Percentiles rank a stretch among this genome's conserved stretches.
phyloP scores from a whole-genome alignment of 2,113 vertebrate species.

The Anoplopoma fimbria region DNA sequence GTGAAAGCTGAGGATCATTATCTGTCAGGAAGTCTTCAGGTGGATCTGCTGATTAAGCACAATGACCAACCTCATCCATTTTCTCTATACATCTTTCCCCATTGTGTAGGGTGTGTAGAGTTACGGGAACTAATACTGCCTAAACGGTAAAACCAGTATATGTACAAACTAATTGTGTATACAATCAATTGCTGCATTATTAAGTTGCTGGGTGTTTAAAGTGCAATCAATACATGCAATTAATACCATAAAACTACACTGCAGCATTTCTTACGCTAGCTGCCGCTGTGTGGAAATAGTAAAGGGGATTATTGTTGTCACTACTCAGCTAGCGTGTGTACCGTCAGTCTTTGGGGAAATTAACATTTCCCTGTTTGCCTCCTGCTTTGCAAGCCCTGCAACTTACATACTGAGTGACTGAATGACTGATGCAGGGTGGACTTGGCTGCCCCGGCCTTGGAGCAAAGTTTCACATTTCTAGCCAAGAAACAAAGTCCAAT shows the following conservation, averaged over 20 bases:
- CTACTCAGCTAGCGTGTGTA: conserved; percentile 37
- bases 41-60: conserved; percentile 59
- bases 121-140: conserved; percentile 49
- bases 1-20: conserved; percentile 51
- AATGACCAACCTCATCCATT: conserved; percentile 43
- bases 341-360: conserved; percentile 64
- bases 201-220: conserved; percentile 62
- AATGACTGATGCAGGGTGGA: conserved; percentile 28
- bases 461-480: not conserved
- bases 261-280: conserved; percentile 29
- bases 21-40: conserved; percentile 48
- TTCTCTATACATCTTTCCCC: conserved; percentile 21
- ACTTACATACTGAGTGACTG: conserved; percentile 3
- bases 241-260: conserved; percentile 45
- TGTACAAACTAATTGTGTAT: conserved; percentile 40
- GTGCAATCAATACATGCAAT: conserved; percentile 69
- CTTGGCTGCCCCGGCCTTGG: not conserved
- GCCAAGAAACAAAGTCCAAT: not conserved
- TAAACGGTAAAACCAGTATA: conserved; percentile 33
- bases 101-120: conserved; percentile 35
- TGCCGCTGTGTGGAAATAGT: conserved; percentile 33
- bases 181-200: conserved; percentile 52
- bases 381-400: conserved; percentile 37
- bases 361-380: conserved; percentile 45
- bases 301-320: conserved; percentile 59